Evolutionary conservation across 2,888 invertebrate genomes (phyloP).

Genomic region (Rhingia rostrata): DNA sequence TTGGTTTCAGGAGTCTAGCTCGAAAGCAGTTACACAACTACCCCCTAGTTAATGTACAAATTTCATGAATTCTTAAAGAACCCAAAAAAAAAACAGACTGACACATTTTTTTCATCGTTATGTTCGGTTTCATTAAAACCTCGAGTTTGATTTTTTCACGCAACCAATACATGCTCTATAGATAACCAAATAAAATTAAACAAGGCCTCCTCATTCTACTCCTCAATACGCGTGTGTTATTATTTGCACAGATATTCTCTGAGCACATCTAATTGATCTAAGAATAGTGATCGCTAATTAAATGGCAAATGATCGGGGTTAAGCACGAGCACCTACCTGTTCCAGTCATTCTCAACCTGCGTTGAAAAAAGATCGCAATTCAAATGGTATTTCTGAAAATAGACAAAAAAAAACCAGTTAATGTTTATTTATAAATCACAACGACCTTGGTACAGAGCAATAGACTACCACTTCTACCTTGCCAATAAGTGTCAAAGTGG

Average conservation of each 20-base stretch:
- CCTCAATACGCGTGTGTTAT: not conserved
- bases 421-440: constrained; percentile 18
- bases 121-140: too few species aligned
- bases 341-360: constrained; percentile 63
- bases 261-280: constrained; percentile 7
- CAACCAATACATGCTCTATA: not conserved
- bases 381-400: constrained; percentile 47
- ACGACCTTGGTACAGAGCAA: not conserved
- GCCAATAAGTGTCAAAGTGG: not conserved
- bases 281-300: constrained; percentile 16
- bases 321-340: constrained; percentile 50
- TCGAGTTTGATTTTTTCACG: too few species aligned
- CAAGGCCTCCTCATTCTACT: not conserved
- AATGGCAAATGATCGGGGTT: constrained; percentile 16
- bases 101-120: too few species aligned
- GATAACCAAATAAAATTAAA: not conserved
- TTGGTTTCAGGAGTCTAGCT: too few species aligned
- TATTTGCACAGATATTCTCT: constrained; percentile 6
- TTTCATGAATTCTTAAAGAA: too few species aligned
- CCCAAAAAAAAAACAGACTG: too few species aligned
- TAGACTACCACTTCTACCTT: constrained; percentile 6
- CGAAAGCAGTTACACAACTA: too few species aligned
- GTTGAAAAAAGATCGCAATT: not conserved
- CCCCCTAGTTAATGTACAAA: too few species aligned
- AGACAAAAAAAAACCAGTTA: constrained; percentile 29